Evolutionary conservation across 2,113 vertebrate species (phyloP), one percentile per base, ranked within the genome.

Genomic region (Dascyllus trimaculatus): DNA sequence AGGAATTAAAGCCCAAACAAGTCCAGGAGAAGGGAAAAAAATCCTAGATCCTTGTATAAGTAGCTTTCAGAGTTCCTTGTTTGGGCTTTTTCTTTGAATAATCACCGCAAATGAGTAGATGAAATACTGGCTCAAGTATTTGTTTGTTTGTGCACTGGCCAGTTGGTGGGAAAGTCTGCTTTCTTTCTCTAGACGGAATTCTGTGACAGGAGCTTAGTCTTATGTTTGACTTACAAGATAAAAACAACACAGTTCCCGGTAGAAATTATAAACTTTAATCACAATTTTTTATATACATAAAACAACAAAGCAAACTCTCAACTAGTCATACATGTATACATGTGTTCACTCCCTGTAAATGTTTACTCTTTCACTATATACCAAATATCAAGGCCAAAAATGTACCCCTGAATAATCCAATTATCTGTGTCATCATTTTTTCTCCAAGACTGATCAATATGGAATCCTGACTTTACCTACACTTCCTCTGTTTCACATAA

Each of bases 41-140:
- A 91, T 77, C 79, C 81, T 74, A 75, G 77, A 65, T 87, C 61
- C 62, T 82, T 80, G 46, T 66, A 73, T 91, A 93, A 93, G 87
- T 78, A 86, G 83, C 85, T 90, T 91, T 89, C 25, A 67, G 35
- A 54, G 65, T 72, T 81, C 11, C 40, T 26, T 48, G 24, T 83
- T 81, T 70, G 49, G 49, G 68, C 32, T 66, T 71, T 78, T 73
- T 74, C 49, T 87, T 63, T 83, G 62, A 84, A 52, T 91, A 86
- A 86, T 86, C 45, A 3, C 48, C 15, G 48, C 67, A 89, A 88
- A 87, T 90, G 81, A 88, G 88, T 86, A 71, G 75, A 89, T 89
- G 68, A 81, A 86, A 58, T 74, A 21, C 63, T 46, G 48, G 60
- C 71, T 84, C n/a, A 78, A 70, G 58, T 69, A 60, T 84, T 85